These are phyloP conservation scores for Drosophila parvula DNA, from an alignment of 1,140 invertebrate genomes.

Conservation along the genomic window DNA sequence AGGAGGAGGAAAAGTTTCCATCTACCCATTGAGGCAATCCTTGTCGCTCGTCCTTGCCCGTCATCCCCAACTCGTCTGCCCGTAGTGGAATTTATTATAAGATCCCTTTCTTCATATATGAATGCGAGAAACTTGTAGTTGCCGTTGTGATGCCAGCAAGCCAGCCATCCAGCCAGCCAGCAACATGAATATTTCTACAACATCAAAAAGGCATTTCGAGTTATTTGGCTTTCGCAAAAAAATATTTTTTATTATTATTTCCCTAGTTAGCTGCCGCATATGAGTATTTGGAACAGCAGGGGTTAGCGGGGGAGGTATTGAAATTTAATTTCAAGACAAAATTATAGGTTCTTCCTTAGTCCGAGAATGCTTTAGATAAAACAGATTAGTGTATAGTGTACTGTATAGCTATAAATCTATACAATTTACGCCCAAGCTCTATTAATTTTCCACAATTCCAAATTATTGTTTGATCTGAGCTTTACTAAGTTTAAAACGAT, in stretches of 20 bases:
- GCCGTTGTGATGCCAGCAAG: conserved; percentile 23
- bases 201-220: conserved; percentile 80
- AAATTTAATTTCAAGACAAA: neutral
- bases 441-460: neutral
- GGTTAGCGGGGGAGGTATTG: neutral
- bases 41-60: conserved; percentile 47
- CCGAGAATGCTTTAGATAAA: neutral
- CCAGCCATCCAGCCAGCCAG: conserved; percentile 4
- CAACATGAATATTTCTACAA: conserved; percentile 72
- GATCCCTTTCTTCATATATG: conserved; percentile 78
- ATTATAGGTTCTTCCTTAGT: neutral
- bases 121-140: conserved; percentile 73
- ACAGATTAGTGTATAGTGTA: too few relatives aligned
- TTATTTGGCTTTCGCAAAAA: conserved; percentile 65
- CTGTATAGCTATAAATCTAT: neutral
- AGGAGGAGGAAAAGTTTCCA: conserved; percentile 22
- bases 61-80: conserved; percentile 72
- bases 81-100: conserved; percentile 81
- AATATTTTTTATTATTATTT: conserved; percentile 75
- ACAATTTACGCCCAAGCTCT: neutral
- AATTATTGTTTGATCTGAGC: neutral
- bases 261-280: conserved; percentile 56
- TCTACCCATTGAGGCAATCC: conserved; percentile 34
- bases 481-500: too few relatives aligned
- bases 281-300: conserved; percentile 13